Evolutionary conservation across 2,113 vertebrate genomes (phyloP).

Genomic region (Muntiacus muntjak): DNA sequence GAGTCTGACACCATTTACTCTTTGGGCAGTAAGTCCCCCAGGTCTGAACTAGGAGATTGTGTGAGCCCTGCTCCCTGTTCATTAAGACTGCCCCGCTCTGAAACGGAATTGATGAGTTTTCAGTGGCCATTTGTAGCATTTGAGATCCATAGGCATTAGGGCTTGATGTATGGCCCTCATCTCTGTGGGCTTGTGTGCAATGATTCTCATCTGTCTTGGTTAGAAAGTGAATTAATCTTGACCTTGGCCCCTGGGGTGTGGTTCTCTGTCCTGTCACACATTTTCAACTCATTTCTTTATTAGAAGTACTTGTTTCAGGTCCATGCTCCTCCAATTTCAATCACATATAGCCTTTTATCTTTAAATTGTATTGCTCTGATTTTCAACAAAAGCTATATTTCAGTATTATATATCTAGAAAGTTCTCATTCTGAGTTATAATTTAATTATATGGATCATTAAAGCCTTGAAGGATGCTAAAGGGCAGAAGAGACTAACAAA

Average conservation of each 20-base stretch:
- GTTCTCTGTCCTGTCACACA: slow-evolving; percentile 34
- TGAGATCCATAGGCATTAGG: slow-evolving; percentile 54
- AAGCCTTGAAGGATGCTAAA: slow-evolving; percentile 52
- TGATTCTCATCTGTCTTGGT: slow-evolving; percentile 72
- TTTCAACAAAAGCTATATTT: slow-evolving; percentile 54
- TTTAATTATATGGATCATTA: slow-evolving; percentile 67
- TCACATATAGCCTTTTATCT: slow-evolving; percentile 29
- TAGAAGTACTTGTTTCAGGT: slow-evolving; percentile 32
- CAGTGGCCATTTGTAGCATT: slow-evolving; percentile 25
- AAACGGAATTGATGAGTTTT: slow-evolving; percentile 63
- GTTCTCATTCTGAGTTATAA: slow-evolving; percentile 54
- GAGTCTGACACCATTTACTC: background rate
- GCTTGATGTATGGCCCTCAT: slow-evolving; percentile 70
- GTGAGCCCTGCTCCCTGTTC: slow-evolving; percentile 3
- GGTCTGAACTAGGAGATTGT: background rate
- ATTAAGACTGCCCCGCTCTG: slow-evolving; percentile 19
- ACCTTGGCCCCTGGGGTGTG: slow-evolving; percentile 65
- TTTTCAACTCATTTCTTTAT: slow-evolving; percentile 47
- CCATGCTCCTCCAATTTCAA: background rate
- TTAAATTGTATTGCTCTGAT: slow-evolving; percentile 40
- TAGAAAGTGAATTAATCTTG: slow-evolving; percentile 71
- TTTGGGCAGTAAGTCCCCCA: slow-evolving; percentile 1
- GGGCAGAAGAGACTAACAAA: slow-evolving; percentile 39
- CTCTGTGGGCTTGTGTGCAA: slow-evolving; percentile 41
- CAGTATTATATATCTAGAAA: slow-evolving; percentile 29